phyloP scores from a whole-genome alignment of 2,888 invertebrate genomes.

The Agrilus cyanescens region DNA sequence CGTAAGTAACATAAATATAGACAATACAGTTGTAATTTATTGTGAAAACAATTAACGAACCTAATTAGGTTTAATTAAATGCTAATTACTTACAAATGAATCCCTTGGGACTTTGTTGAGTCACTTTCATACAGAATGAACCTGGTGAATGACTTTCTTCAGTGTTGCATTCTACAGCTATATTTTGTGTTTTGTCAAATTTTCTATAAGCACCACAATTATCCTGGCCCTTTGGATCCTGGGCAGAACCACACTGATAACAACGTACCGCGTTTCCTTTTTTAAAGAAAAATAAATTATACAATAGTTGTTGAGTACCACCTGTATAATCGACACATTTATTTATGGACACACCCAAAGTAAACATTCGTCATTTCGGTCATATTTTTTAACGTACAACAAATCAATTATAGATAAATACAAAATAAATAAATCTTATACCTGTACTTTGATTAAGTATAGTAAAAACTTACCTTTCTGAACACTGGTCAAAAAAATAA shows the following conservation, averaged over 20 bases:
- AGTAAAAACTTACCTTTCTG: too few species aligned
- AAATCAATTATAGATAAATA: too few species aligned
- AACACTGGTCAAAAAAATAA: too few species aligned
- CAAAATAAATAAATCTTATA: too few species aligned
- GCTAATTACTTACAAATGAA: constrained; percentile 72
- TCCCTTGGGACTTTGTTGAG: constrained; percentile 86
- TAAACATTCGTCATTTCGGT: too few species aligned
- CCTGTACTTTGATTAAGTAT: too few species aligned
- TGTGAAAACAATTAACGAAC: too few species aligned
- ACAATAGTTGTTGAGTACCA: too few species aligned
- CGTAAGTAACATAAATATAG: constrained; percentile 8
- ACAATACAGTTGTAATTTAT: not conserved
- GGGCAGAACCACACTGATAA: constrained; percentile 85
- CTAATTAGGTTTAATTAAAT: constrained; percentile 3
- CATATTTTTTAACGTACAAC: too few species aligned
- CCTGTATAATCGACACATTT: too few species aligned
- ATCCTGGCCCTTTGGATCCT: constrained; percentile 68
- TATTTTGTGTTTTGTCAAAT: constrained; percentile 76
- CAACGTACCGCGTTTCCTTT: constrained; percentile 67
- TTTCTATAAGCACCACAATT: constrained; percentile 81
- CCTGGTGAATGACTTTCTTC: constrained; percentile 92
- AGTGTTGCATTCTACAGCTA: constrained; percentile 86
- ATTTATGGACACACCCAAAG: too few species aligned
- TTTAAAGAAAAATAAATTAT: constrained; percentile 17
- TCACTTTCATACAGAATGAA: constrained; percentile 90